Evolutionary conservation across 2,888 invertebrate genomes (phyloP).

Genomic region (Brachynemurus nebulosus): DNA sequence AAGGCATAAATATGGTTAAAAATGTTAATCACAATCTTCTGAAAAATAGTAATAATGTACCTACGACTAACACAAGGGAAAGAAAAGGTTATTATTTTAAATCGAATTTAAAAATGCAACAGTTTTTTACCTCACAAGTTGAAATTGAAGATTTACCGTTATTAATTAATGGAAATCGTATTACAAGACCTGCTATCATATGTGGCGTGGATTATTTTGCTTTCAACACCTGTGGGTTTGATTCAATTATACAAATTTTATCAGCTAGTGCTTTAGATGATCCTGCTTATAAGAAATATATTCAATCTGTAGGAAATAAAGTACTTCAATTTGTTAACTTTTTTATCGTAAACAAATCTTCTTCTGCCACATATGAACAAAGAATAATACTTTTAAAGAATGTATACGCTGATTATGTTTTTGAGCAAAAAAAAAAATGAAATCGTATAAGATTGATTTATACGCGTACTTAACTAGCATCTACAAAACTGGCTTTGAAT

Average conservation of each 20-base stretch:
- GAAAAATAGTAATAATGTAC: background rate
- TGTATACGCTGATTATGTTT: background rate
- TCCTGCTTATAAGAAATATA: background rate
- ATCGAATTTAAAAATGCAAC: background rate
- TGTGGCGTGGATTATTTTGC: background rate
- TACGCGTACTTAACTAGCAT: background rate
- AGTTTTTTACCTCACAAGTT: background rate
- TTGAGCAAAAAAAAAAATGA: background rate
- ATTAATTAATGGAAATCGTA: background rate
- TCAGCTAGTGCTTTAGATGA: background rate
- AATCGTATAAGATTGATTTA: conserved; percentile 1
- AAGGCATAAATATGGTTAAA: too few species aligned
- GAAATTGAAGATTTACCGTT: background rate
- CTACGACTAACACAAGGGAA: background rate
- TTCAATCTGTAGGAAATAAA: background rate
- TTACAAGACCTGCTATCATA: background rate
- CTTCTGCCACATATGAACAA: background rate
- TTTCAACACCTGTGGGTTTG: conserved; percentile 1
- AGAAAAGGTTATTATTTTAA: background rate
- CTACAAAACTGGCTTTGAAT: background rate
- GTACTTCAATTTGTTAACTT: background rate
- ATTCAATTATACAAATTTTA: conserved; percentile 3
- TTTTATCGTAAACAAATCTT: background rate
- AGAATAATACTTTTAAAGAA: background rate
- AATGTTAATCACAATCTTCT: background rate